Conservation (phyloP, 2,888 invertebrate species). For the Chirona hameri region DNA sequence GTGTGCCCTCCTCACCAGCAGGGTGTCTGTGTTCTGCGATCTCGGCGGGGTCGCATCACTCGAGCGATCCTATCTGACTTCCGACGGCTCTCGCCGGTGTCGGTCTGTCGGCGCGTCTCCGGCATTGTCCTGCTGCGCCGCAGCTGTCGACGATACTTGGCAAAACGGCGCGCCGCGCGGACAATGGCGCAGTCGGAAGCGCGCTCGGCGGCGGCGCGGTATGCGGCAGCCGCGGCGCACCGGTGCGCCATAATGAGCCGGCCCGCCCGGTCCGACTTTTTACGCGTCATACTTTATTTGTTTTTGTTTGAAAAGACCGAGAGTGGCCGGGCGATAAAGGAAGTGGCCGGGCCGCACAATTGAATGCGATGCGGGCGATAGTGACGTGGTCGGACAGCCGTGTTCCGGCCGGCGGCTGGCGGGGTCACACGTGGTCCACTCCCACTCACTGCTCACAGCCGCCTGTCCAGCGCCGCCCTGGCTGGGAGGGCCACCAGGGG, state of each 20-base stretch:
- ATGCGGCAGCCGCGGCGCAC: background rate
- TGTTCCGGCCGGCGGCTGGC: background rate
- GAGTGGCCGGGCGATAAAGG: background rate
- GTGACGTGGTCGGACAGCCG: conserved; percentile 3
- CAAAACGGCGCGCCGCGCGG: background rate
- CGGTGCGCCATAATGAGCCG: background rate
- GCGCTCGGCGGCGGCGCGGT: conserved; percentile 1
- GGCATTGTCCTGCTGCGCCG: background rate
- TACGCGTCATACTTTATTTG: conserved; percentile 5
- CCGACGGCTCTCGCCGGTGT: background rate
- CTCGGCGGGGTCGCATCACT: background rate
- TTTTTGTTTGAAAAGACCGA: conserved; percentile 25
- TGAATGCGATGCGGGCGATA: conserved; percentile 8
- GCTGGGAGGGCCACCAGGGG: background rate
- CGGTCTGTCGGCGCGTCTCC: background rate
- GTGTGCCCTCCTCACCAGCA: no score
- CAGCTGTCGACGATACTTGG: background rate
- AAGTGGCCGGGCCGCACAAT: conserved; percentile 8
- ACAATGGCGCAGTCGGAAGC: conserved; percentile 10
- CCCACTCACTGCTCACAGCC: background rate
- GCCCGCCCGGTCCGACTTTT: background rate
- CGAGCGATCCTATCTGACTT: background rate
- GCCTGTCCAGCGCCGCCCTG: background rate
- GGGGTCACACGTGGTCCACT: background rate
- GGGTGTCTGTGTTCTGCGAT: no score